These are phyloP conservation scores for Ageneiosus marmoratus DNA, from an alignment of 2,113 vertebrate genomes.

Conservation along the genomic window DNA sequence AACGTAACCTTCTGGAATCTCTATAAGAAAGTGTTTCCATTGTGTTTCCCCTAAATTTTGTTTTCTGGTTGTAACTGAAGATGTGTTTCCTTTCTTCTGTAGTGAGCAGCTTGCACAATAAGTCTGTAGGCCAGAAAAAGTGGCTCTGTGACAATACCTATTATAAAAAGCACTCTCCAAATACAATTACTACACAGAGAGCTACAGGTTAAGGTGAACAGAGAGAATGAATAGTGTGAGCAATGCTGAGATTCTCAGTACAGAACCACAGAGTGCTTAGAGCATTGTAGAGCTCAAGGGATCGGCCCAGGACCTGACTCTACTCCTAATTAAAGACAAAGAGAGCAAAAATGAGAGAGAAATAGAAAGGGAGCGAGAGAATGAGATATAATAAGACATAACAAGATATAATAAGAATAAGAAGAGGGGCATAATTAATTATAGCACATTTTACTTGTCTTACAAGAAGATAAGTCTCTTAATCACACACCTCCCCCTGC, in stretches of 20 bases:
- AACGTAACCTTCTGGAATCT: background rate
- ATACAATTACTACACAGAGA: background rate
- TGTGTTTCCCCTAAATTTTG: background rate
- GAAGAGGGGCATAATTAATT: constrained; percentile 48
- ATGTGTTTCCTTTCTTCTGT: background rate
- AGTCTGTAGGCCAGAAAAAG: background rate
- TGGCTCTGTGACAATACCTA: background rate
- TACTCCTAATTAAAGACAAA: constrained; percentile 40
- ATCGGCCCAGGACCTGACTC: constrained; percentile 12
- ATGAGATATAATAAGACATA: constrained; percentile 31
- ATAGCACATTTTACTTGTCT: constrained; percentile 45
- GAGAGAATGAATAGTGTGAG: background rate
- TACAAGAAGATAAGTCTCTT: constrained; percentile 37
- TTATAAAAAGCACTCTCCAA: background rate
- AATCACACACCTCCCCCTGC: constrained; percentile 49
- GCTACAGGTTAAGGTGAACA: background rate
- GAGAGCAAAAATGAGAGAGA: constrained; percentile 1
- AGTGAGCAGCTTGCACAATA: background rate
- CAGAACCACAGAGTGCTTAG: background rate
- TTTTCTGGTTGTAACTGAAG: background rate
- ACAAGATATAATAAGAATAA: constrained; percentile 36
- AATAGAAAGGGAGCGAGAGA: background rate
- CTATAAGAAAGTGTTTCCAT: background rate
- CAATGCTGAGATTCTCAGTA: background rate
- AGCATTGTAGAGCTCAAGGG: constrained; percentile 24